Evolutionary conservation across 2,797 vertebrate genomes (phyloP), one percentile per base, ranked within the genome.

Genomic region (Poeciliopsis paucimaculata): DNA sequence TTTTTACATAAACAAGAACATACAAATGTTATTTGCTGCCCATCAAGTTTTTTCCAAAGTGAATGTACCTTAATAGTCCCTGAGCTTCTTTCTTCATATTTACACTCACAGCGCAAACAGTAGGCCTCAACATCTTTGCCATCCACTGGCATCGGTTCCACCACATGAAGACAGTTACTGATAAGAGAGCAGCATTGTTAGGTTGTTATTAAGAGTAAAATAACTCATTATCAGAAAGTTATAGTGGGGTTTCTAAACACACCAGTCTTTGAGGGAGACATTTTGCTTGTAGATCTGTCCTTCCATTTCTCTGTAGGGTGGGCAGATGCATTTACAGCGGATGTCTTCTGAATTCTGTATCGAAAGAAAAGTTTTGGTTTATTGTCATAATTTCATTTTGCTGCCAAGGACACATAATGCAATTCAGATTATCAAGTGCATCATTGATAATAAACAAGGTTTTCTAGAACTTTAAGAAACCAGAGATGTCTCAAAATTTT

Each of bases 191-290:
- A 62, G 20, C 2, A 71, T 80, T 23, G 77, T 57, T 16, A 72
- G 28, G 7, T 5, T 39, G 15, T 53, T 43, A 66, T 39, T n/a
- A 20, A 62, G 6, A 31, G 9, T 28, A 4, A 6, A 31, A 13
- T 31, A 71, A 4, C 7, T 72, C 9, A 55, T 2, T 26, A 34
- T 75, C 12, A 70, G 12, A 7, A 3, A 72, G 34, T 18, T 16
- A 3, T 7, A 75, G 31, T 6, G 2, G 80, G 4, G 9, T 39
- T 47, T 73, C 2, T 46, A 53, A 72, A 95, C 96, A 93, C 94
- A 99, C 98, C 98, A 99, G 91, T 99, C 98, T 93, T 99, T 99
- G 85, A 99, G 97, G 28, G 98, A 98, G 76, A 99, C 96, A 75
- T 99, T 99, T 93, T 97, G 97, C 87, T 98, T 99, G 95, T 97